phyloP scores from a whole-genome alignment of 2,888 invertebrate genomes.

The Limulus polyphemus region DNA sequence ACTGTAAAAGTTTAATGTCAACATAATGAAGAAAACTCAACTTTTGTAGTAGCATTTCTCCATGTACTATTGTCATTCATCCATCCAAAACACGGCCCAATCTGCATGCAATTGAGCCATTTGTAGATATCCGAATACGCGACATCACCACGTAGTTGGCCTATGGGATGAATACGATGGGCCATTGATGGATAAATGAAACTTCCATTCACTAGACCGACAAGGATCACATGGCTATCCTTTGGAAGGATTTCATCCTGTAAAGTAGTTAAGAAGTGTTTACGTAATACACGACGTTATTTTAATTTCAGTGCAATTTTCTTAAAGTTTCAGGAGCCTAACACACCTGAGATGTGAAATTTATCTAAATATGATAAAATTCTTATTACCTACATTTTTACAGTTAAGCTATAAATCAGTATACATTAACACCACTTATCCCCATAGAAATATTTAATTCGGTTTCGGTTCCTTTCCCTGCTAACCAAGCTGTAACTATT shows the following conservation, averaged over 20 bases:
- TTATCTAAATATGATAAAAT: too few relatives aligned
- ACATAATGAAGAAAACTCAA: slow-evolving; percentile 15
- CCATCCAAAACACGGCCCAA: slow-evolving; percentile 42
- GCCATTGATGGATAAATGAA: slow-evolving; percentile 39
- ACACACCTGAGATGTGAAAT: too few relatives aligned
- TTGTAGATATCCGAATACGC: slow-evolving; percentile 40
- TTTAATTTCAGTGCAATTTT: too few relatives aligned
- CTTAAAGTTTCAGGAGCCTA: too few relatives aligned
- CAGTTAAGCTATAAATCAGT: too few relatives aligned
- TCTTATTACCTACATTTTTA: too few relatives aligned
- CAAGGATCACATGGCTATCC: slow-evolving; percentile 39
- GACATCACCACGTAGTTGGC: slow-evolving; percentile 37
- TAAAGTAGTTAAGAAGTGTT: slow-evolving; percentile 5
- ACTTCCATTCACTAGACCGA: slow-evolving; percentile 40
- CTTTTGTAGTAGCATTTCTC: slow-evolving; percentile 36
- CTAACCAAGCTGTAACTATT: too few relatives aligned
- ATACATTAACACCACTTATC: too few relatives aligned
- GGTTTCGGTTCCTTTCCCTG: too few relatives aligned
- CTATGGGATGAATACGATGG: slow-evolving; percentile 39
- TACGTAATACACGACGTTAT: slow-evolving; percentile 1
- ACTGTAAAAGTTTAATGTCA: too few relatives aligned
- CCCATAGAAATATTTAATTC: too few relatives aligned
- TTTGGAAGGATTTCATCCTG: slow-evolving; percentile 37
- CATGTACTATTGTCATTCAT: slow-evolving; percentile 39
- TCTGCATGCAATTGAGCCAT: slow-evolving; percentile 42